Base-by-base conservation (phyloP, 1,140 invertebrate genomes). In the Glossosoma conforme region DNA sequence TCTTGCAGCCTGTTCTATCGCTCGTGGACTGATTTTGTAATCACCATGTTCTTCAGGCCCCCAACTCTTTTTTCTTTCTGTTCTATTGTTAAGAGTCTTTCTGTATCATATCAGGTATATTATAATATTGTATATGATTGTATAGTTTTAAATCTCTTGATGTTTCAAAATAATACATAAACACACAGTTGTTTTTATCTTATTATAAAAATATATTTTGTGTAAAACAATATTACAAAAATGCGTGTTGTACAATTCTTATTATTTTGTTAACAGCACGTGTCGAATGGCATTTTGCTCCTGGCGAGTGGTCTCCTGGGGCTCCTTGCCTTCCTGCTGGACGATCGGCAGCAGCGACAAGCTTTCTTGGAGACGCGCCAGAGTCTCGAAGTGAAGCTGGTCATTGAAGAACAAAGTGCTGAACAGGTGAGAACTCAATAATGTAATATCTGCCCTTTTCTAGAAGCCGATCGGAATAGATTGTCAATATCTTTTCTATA, bases 311-410 rank as follows among this genome's bases (percentile, higher is more conserved):
- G 82, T 3, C 54, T 83, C 6, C 73, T 96, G 25, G 91, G 92
- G 0, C 72, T 85, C 3, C 78, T 87, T 11, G 85, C 84, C 17
- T 93, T 87, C 67, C 83, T 85, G 24, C 78, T 94, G 62, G 83
- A 84, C 44, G 92, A 96, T 65, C 83, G 85, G 44, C 88, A 92
- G 66, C 91, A 94, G 60, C 77, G 92, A 24, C 76, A 83, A 35
- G 90, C 92, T 15, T 96, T 96, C 65, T 72, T 93, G 24, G 91
- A 95, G 70, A 93, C 91, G 1, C 87, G 93, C 61, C 85, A 92
- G 68, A 93, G 91, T 60, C 77, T 96, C 36, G 88, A 92, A 64
- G 87, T 93, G 50, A 94, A 94, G 69, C 77, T 93, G 47, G 84
- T 91, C 18, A 92, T 96, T 45, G 92, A 96, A 70, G 89, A 95